Conservation (phyloP, 2,797 vertebrate genomes). For the Phoebastria nigripes region DNA sequence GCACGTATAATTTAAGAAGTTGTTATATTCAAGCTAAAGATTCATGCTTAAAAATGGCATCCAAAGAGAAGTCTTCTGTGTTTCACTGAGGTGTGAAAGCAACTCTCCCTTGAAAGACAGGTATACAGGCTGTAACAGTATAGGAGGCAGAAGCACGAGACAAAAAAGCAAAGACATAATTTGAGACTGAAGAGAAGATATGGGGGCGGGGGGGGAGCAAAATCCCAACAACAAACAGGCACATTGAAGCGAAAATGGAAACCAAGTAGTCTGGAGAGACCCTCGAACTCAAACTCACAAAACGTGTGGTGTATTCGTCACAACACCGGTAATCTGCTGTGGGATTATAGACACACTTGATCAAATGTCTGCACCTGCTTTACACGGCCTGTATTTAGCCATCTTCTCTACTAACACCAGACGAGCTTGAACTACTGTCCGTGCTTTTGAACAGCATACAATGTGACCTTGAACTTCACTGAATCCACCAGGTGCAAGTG, state of each 20-base stretch:
- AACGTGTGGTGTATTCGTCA: neutral
- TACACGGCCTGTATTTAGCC: neutral
- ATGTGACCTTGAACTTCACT: neutral
- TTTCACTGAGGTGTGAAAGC: neutral
- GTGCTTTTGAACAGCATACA: neutral
- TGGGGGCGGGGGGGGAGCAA: accelerated
- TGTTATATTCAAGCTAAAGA: neutral
- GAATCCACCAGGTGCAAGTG: neutral
- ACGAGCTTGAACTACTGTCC: accelerated
- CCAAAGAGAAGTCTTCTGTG: neutral
- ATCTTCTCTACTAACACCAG: neutral
- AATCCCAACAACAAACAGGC: neutral
- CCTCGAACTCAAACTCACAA: neutral
- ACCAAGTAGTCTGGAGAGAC: neutral
- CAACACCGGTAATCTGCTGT: neutral
- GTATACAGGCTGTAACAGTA: neutral
- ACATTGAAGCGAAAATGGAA: neutral
- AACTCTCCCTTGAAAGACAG: neutral
- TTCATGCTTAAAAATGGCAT: neutral
- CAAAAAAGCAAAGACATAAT: neutral
- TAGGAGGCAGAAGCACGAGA: neutral
- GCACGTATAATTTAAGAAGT: neutral
- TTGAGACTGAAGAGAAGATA: neutral
- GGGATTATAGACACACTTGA: neutral
- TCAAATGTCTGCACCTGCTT: neutral